Evolutionary conservation across 2,888 invertebrate species (phyloP), one percentile per base, ranked within the genome.

Genomic region (Cyrtodaria siliqua): DNA sequence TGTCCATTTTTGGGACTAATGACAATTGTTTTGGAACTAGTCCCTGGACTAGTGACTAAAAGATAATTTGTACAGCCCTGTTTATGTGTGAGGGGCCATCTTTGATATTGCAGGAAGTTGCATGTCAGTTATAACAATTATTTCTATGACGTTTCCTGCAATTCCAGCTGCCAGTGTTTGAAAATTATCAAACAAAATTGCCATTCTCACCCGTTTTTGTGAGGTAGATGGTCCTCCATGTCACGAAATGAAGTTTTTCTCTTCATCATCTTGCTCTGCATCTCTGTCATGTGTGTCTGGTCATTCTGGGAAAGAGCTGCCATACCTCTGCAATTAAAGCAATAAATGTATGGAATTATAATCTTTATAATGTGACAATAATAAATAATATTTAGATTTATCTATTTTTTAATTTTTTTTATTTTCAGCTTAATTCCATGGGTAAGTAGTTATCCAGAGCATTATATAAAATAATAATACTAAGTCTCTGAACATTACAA

Each of bases 211-310:
- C 98, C 98, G 94, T 98, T 94, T 92, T 96, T 96, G 93, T 97
- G 97, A 16, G 99, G 99, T 87, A 99, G 94, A 23, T 96, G n/a
- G 90, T 98, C 97, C 92, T 98, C 98, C 89, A 99, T 97, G 92
- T 98, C 98, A 89, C 96, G 95, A 59, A 99, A 94, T 93, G 97
- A 96, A 42, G 96, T 96, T 93, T 96, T 96, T 86, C 97, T 95
- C 91, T 97, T 96, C 87, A 96, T 94, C 86, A 98, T 95, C 90
- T 96, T 96, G 89, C 96, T 96, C 87, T 96, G 95, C 68, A 98
- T 93, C 24, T 93, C 92, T 62, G 93, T 86, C 9, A 93, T 42
- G 6, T 55, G 50, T 12, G 53, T 77, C 44, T 85, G 88, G 20
- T 93, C 92, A 53, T 91, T 91, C 23, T 76, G 63, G 16, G 84